Evolutionary conservation across 1,140 invertebrate species (phyloP).

Genomic region (Papilio aristodemus): DNA sequence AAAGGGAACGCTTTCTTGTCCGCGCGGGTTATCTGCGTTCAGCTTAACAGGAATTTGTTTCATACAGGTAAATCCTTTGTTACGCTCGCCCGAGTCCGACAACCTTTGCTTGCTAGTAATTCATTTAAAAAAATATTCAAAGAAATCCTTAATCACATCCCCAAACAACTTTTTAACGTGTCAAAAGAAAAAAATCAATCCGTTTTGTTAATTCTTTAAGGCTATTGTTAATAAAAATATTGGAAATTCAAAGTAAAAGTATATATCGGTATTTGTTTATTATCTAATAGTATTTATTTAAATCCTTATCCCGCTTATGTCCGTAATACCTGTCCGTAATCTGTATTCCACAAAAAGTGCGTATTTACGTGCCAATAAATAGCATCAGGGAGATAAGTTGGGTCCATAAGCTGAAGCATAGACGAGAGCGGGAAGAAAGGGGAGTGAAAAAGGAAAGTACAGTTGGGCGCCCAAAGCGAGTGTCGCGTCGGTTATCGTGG

Average conservation of each 20-base stretch:
- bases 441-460: constrained; percentile 28
- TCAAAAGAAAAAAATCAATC: constrained; percentile 64
- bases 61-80: constrained; percentile 55
- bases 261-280: constrained; percentile 67
- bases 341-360: constrained; percentile 59
- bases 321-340: constrained; percentile 70
- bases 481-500: constrained; percentile 47
- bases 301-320: constrained; percentile 69
- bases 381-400: constrained; percentile 53
- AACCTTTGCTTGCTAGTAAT: constrained; percentile 41
- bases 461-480: constrained; percentile 35
- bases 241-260: constrained; percentile 43
- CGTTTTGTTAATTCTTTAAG: constrained; percentile 64
- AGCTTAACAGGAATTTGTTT: constrained; percentile 45
- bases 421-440: constrained; percentile 34
- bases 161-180: constrained; percentile 62
- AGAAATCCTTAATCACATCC: constrained; percentile 46
- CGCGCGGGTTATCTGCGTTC: constrained; percentile 54
- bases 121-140: constrained; percentile 45
- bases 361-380: constrained; percentile 65
- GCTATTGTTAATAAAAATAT: constrained; percentile 62
- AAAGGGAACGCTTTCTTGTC: constrained; percentile 60
- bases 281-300: constrained; percentile 74
- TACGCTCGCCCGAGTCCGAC: constrained; percentile 26
- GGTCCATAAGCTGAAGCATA: constrained; percentile 34